These are phyloP conservation scores for Stichodactyla helianthus DNA, from an alignment of 64 coral and sea anemone species.

Conservation along the genomic window DNA sequence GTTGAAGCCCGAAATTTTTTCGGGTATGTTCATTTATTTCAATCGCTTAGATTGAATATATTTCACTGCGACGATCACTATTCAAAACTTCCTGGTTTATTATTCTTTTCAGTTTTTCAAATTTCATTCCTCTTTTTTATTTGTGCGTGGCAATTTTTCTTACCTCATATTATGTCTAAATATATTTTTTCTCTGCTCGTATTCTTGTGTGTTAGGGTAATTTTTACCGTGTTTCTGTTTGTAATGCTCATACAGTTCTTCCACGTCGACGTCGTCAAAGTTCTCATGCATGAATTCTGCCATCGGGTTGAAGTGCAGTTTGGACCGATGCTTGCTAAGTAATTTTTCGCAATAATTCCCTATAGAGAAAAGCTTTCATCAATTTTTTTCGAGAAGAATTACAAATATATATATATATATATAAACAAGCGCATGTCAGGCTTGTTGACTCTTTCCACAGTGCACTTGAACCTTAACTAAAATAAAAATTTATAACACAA, in stretches of 20 bases:
- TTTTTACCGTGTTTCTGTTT: conserved; percentile 72
- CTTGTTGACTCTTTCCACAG: too few species aligned
- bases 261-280: conserved; percentile 80
- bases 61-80: too few species aligned
- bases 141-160: not conserved
- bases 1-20: too few species aligned
- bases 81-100: too few species aligned
- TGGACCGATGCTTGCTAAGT: conserved; percentile 70
- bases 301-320: conserved; percentile 93
- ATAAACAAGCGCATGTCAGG: too few species aligned
- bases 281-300: conserved; percentile 97
- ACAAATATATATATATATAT: too few species aligned
- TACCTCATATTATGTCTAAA: conserved; percentile 98
- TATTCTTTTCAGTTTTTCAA: too few species aligned
- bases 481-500: too few species aligned
- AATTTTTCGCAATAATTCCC: conserved; percentile 61
- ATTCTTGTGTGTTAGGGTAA: conserved; percentile 49
- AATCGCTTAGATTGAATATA: too few species aligned
- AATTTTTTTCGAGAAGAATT: not conserved
- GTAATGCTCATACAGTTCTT: conserved; percentile 76
- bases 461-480: too few species aligned
- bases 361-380: conserved; percentile 14
- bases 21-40: too few species aligned
- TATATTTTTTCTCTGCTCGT: conserved; percentile 87
- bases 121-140: too few species aligned